Conservation (phyloP, 2,888 invertebrate species). For the Parnassius glacialis region DNA sequence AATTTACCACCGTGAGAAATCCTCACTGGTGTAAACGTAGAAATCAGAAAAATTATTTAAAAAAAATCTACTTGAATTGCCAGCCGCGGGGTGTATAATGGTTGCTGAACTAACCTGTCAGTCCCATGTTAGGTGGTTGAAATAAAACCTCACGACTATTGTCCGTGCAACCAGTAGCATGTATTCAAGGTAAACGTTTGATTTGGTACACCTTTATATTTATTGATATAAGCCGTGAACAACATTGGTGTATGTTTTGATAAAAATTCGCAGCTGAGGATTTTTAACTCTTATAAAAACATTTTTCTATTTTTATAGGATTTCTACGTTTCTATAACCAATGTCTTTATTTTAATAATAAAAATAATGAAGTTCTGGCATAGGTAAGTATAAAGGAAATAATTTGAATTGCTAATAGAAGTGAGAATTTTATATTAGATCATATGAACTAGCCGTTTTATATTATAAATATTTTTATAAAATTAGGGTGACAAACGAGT, state of each 20-base stretch:
- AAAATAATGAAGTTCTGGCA: too few species aligned
- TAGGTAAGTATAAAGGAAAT: too few species aligned
- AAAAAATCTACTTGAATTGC: constrained; percentile 70
- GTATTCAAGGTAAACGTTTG: constrained; percentile 78
- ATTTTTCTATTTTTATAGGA: background rate
- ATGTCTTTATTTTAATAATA: too few species aligned
- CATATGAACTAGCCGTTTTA: too few species aligned
- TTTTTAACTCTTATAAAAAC: constrained; percentile 37
- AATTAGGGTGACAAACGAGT: too few species aligned
- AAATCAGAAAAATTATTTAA: constrained; percentile 57
- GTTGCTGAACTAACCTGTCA: constrained; percentile 81
- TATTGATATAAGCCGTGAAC: constrained; percentile 59
- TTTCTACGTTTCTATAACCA: too few species aligned
- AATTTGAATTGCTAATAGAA: too few species aligned
- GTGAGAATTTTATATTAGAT: too few species aligned
- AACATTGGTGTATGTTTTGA: constrained; percentile 52
- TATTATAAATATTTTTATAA: too few species aligned
- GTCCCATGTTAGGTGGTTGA: constrained; percentile 80
- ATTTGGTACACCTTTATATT: constrained; percentile 61
- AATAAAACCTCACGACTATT: constrained; percentile 69
- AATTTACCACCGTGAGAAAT: constrained; percentile 65
- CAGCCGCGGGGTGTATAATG: constrained; percentile 71
- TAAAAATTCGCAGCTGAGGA: constrained; percentile 51
- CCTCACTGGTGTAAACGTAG: constrained; percentile 51
- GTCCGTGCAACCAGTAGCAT: constrained; percentile 74